Evolutionary conservation across 37 sponge, comb jelly and placozoan genomes (phyloP), one percentile per base, ranked within the genome.

Genomic region (Crambe crambe): DNA sequence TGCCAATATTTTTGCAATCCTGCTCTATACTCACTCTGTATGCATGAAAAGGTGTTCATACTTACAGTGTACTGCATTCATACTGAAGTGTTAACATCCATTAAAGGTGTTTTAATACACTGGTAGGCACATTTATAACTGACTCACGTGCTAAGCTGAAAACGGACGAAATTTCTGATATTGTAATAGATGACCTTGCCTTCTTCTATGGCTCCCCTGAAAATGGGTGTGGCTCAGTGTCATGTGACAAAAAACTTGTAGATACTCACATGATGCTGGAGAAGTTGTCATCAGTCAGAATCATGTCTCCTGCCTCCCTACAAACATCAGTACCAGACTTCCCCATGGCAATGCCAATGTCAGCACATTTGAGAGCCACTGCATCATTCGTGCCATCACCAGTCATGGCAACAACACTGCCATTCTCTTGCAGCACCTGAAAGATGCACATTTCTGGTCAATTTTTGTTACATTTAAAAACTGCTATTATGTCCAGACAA

Each of bases 351-450:
- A 99, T 80, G 60, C 99, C 99, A 44, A 99, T 99, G 73, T 99
- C 99, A 42, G 99, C 97, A 58, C 97, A 67, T 64, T 96, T 99
- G 54, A 99, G 66, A 3, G 99, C 99, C 21, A 99, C 87, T 1
- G 99, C 99, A 83, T 99, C 99, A 58, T 99, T 99, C 0, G 98
- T 94, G 0, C 99, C 99, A 80, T 99, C 99, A 10, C 99, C 99
- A 3, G 99, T 99, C 99, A 99, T 99, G 61, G 95, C 99, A 23
- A 99, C 97, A 1, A 96, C 83, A 79, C 87, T 18, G 32, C 80
- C 88, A 20, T 31, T 17, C 39, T 75, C 63, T 58, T 99, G 99
- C 6, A 99, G 86, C 35, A 61, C 69, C 37, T 37, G 57, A 23
- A 40, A 1, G 78, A 27, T 4, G 31, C 6, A n/a, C n/a, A n/a